phyloP scores from a whole-genome alignment of 2,888 invertebrate genomes.

The Cremastobaeus sp. region DNA sequence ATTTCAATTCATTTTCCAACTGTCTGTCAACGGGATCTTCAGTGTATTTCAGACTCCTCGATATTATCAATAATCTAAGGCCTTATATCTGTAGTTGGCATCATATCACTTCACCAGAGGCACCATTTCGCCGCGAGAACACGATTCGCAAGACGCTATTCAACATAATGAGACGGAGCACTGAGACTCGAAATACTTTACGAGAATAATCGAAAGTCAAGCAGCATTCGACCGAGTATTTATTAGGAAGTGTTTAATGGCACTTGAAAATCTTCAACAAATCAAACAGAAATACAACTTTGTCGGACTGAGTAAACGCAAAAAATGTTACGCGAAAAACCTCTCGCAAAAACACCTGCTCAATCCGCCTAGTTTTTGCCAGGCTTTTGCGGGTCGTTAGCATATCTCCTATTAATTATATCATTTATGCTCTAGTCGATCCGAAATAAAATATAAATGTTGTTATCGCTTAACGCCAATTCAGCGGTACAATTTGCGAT shows the following conservation, averaged over 20 bases:
- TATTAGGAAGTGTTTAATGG: background rate
- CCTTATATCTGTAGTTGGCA: constrained; percentile 36
- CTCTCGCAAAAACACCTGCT: too few species aligned
- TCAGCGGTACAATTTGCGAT: too few species aligned
- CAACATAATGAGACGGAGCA: constrained; percentile 17
- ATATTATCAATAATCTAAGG: constrained; percentile 43
- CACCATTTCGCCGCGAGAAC: constrained; percentile 27
- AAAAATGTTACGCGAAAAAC: too few species aligned
- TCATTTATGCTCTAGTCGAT: too few species aligned
- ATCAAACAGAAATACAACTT: too few species aligned
- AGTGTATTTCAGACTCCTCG: constrained; percentile 22
- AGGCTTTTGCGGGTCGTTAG: too few species aligned
- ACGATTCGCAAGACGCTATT: constrained; percentile 12
- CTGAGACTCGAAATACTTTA: constrained; percentile 3
- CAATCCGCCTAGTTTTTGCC: too few species aligned
- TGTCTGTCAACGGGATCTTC: constrained; percentile 9
- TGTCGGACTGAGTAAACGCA: too few species aligned
- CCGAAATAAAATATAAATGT: too few species aligned
- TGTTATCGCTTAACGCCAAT: too few species aligned
- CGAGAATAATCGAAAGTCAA: background rate
- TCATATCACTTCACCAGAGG: constrained; percentile 29
- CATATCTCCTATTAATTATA: too few species aligned
- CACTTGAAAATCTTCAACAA: too few species aligned
- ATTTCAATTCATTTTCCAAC: background rate
- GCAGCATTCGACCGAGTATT: background rate